Conservation (phyloP, 2,888 invertebrate species). For the Lomographa bimaculata region DNA sequence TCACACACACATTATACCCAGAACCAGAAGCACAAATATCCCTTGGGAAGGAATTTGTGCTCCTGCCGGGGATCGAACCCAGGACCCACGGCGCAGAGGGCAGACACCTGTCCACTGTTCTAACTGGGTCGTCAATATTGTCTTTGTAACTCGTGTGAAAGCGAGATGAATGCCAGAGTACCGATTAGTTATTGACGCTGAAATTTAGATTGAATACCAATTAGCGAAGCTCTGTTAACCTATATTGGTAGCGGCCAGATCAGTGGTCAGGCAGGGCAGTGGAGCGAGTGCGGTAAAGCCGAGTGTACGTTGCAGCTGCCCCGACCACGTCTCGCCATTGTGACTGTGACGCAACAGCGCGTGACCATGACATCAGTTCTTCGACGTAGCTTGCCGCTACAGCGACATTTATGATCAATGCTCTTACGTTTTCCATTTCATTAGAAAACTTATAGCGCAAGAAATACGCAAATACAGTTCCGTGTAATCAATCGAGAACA, state of each 20-base stretch:
- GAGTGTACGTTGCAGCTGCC: slow-evolving; percentile 36
- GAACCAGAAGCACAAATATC: no score
- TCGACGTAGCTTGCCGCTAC: slow-evolving; percentile 48
- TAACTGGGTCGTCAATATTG: no score
- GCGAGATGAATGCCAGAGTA: slow-evolving; percentile 5
- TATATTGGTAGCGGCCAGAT: slow-evolving; percentile 33
- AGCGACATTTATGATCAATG: slow-evolving; percentile 54
- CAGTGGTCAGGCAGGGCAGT: slow-evolving; percentile 55
- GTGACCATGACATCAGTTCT: slow-evolving; percentile 69
- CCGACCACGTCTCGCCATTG: slow-evolving; percentile 31
- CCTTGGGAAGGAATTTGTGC: no score
- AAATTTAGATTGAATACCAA: slow-evolving; percentile 13
- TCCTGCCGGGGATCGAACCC: no score
- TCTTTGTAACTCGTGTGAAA: slow-evolving; percentile 10
- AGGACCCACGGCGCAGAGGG: no score
- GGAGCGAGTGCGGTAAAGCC: slow-evolving; percentile 41
- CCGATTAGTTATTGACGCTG: slow-evolving; percentile 4
- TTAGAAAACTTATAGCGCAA: slow-evolving; percentile 38
- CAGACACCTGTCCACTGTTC: no score
- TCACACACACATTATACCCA: no score
- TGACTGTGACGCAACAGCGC: slow-evolving; percentile 62
- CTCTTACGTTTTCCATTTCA: slow-evolving; percentile 48
- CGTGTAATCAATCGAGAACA: slow-evolving; percentile 28
- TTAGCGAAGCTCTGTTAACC: slow-evolving; percentile 17
- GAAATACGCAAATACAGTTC: slow-evolving; percentile 29